A percentile compares a stretch with the other conserved stretches of the same genome.
Evolutionary conservation across 1,140 invertebrate genomes (phyloP).

Genomic region (Bursaphelenchus mucronatus): DNA sequence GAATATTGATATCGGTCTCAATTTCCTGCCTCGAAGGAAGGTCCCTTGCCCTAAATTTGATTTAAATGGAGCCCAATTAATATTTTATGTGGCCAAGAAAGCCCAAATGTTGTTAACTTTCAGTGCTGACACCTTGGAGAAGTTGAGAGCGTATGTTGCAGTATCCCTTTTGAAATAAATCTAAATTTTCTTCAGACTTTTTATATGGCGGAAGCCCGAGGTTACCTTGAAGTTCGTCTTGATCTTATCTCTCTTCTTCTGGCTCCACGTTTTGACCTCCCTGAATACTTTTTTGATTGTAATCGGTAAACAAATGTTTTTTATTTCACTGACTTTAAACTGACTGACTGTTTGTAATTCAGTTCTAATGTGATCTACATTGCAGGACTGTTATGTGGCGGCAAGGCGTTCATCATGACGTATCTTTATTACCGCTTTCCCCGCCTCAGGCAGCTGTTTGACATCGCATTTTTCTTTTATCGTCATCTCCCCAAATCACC

Average conservation of each 20-base stretch:
- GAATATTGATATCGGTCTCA: constrained; percentile 48
- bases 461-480: constrained; percentile 52
- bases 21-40: constrained; percentile 44
- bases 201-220: constrained; percentile 45
- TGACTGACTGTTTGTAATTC: background rate
- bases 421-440: constrained; percentile 54
- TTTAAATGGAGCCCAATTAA: constrained; percentile 49
- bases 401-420: constrained; percentile 49
- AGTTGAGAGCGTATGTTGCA: constrained; percentile 28
- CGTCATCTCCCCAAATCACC: constrained; percentile 35
- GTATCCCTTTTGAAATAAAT: constrained; percentile 5
- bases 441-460: constrained; percentile 37
- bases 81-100: constrained; percentile 49
- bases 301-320: constrained; percentile 30
- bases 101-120: constrained; percentile 45
- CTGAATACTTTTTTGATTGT: constrained; percentile 29
- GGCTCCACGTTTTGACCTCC: constrained; percentile 25
- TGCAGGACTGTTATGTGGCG: constrained; percentile 41
- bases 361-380: constrained; percentile 5
- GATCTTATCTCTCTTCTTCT: constrained; percentile 40
- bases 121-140: constrained; percentile 49
- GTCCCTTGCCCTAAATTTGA: constrained; percentile 43
- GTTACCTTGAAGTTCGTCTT: constrained; percentile 41
- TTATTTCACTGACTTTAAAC: background rate
- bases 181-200: constrained; percentile 34